Percentiles rank a stretch among this genome's conserved stretches.
Conservation (phyloP, 2,888 invertebrate genomes). For the Drosophila percnosoma region DNA sequence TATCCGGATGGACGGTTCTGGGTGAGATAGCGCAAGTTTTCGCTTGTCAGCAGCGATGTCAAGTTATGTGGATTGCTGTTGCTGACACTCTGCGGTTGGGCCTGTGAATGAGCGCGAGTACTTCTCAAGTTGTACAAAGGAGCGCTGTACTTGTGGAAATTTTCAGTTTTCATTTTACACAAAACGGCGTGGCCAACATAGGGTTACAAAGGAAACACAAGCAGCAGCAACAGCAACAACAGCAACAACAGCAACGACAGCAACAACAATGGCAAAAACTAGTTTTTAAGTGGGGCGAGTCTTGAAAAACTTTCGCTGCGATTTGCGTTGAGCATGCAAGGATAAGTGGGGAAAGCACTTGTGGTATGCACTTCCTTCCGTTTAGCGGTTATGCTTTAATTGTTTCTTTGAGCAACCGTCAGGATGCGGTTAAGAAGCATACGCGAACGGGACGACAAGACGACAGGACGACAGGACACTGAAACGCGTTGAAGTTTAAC, state of each 20-base stretch:
- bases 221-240: background rate
- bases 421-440: slow-evolving; percentile 35
- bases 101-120: slow-evolving; percentile 74
- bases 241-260: slow-evolving; percentile 2
- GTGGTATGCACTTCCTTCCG: slow-evolving; percentile 76
- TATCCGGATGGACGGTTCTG: slow-evolving; percentile 60
- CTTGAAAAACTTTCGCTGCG: slow-evolving; percentile 58
- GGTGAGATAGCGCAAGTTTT: slow-evolving; percentile 64
- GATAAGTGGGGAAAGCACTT: slow-evolving; percentile 53
- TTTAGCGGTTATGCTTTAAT: slow-evolving; percentile 69
- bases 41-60: slow-evolving; percentile 62
- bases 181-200: slow-evolving; percentile 38
- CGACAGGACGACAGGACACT: slow-evolving; percentile 50
- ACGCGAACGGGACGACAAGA: slow-evolving; percentile 24
- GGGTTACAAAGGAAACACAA: slow-evolving; percentile 21
- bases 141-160: slow-evolving; percentile 77
- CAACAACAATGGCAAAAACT: slow-evolving; percentile 14
- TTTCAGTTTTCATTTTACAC: slow-evolving; percentile 84
- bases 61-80: slow-evolving; percentile 46
- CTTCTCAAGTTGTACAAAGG: slow-evolving; percentile 80
- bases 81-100: slow-evolving; percentile 61
- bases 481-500: slow-evolving; percentile 70
- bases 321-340: slow-evolving; percentile 60
- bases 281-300: slow-evolving; percentile 39
- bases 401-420: slow-evolving; percentile 63